A percentile compares a stretch with the other conserved stretches of the same genome.
phyloP scores from a whole-genome alignment of 2,797 vertebrate genomes.

The Parauchenoglanis punctatus region DNA sequence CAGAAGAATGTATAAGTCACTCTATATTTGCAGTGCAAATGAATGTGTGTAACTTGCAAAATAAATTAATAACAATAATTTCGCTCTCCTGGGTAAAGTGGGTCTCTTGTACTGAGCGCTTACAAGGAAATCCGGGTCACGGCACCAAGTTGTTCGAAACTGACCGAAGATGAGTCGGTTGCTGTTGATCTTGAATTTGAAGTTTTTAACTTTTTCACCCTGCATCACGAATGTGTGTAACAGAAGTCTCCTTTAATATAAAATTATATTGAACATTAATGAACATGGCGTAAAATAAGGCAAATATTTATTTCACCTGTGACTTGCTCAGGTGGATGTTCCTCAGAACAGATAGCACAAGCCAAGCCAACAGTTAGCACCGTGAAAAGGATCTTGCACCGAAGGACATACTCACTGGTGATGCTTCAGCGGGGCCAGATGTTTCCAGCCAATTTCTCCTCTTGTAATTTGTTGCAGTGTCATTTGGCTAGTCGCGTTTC shows the following conservation, averaged over 20 bases:
- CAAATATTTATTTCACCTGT: background rate
- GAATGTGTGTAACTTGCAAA: background rate
- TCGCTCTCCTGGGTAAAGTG: background rate
- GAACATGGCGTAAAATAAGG: background rate
- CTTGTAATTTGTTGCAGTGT: constrained; percentile 7
- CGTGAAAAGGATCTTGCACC: background rate
- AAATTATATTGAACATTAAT: background rate
- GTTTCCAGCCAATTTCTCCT: constrained; percentile 21
- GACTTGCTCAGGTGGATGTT: background rate
- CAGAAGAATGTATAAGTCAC: background rate
- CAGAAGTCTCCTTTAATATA: background rate
- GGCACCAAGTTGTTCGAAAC: background rate
- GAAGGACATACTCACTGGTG: background rate
- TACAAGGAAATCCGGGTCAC: background rate
- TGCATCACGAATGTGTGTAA: background rate
- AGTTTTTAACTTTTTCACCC: background rate
- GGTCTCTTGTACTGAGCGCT: background rate
- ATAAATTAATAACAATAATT: no score
- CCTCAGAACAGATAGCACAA: background rate
- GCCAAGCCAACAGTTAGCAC: background rate
- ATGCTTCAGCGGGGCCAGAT: constrained; percentile 6
- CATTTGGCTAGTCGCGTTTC: constrained; percentile 5
- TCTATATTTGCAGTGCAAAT: background rate
- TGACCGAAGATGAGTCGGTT: background rate
- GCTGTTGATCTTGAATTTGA: background rate